Percentiles rank a stretch among this genome's conserved stretches.
These are phyloP conservation scores for Trididemnum clinides DNA, from an alignment of 23 tunicate species.

Conservation along the genomic window DNA sequence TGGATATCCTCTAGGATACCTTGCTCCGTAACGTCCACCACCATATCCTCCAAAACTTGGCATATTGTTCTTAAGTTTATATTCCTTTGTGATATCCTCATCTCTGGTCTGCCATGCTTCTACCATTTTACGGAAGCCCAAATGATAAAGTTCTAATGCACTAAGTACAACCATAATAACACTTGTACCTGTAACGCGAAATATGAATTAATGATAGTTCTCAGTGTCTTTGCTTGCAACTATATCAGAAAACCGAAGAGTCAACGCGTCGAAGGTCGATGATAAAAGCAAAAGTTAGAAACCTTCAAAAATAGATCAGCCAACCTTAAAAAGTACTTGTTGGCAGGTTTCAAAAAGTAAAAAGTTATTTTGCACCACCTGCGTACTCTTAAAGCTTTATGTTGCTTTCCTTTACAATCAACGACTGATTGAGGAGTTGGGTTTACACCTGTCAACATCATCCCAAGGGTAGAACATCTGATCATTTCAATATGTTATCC, in stretches of 20 bases:
- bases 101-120: conserved; percentile 92
- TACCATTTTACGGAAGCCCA: conserved; percentile 68
- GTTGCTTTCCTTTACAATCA: too few relatives aligned
- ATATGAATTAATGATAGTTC: neutral
- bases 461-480: too few relatives aligned
- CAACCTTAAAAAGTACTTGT: neutral
- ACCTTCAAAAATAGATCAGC: neutral
- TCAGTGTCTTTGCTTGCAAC: neutral
- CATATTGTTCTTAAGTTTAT: conserved; percentile 71
- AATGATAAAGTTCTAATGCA: conserved; percentile 83
- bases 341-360: too few relatives aligned
- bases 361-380: too few relatives aligned
- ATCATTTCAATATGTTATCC: too few relatives aligned
- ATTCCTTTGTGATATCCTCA: conserved; percentile 92
- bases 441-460: too few relatives aligned
- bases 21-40: conserved; percentile 34
- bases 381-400: too few relatives aligned
- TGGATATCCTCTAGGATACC: conserved; percentile 92
- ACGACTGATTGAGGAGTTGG: too few relatives aligned
- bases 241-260: too few relatives aligned
- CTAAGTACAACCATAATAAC: conserved; percentile 78
- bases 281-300: neutral
- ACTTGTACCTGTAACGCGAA: conserved; percentile 67
- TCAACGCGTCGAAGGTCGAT: too few relatives aligned
- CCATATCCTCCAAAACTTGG: conserved; percentile 65